Evolutionary conservation across 92 coral and sea anemone species (phyloP).

Genomic region (Actinernus sp.): DNA sequence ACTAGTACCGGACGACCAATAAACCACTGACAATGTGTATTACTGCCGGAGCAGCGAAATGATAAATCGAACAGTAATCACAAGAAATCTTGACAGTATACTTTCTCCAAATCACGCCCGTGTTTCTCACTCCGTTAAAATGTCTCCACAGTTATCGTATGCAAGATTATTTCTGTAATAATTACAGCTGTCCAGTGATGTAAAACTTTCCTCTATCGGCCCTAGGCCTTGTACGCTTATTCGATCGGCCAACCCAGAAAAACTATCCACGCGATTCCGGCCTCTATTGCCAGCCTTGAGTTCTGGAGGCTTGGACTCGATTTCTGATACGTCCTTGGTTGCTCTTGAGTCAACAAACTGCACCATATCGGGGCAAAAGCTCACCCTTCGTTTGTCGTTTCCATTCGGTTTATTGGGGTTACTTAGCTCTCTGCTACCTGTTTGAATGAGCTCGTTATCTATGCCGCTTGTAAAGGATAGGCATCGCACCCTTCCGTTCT

Average conservation of each 20-base stretch:
- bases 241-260: neutral
- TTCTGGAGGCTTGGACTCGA: neutral
- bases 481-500: constrained; percentile 1
- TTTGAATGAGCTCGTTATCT: neutral
- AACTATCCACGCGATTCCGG: neutral
- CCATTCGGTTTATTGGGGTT: constrained; percentile 6
- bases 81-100: too few species aligned
- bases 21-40: too few species aligned
- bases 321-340: neutral
- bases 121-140: too few species aligned
- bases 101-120: too few species aligned
- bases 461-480: constrained; percentile 34
- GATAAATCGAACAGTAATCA: too few species aligned
- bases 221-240: constrained; percentile 4
- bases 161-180: too few species aligned
- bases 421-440: neutral
- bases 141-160: too few species aligned
- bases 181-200: neutral
- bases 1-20: too few species aligned
- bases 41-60: too few species aligned
- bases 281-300: neutral
- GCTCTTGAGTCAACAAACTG: neutral
- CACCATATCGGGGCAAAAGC: constrained; percentile 43
- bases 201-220: constrained; percentile 10
- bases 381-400: constrained; percentile 36